These are phyloP conservation scores for Caenorhabditis doughertyi DNA, from an alignment of 2,888 invertebrate genomes.

Conservation along the genomic window DNA sequence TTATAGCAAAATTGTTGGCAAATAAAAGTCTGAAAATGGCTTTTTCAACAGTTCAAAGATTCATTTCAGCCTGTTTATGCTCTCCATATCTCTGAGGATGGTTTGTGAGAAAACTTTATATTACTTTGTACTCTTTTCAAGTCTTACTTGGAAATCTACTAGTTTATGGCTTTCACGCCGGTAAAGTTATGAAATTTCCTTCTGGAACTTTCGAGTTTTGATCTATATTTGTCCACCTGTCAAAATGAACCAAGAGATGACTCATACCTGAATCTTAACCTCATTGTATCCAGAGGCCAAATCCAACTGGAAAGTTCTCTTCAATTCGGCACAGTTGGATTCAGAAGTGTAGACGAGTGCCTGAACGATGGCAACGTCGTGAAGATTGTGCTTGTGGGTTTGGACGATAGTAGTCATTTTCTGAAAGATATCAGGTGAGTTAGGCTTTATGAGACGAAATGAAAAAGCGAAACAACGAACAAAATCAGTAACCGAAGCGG, in stretches of 20 bases:
- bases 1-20: neutral
- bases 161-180: no score
- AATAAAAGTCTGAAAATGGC: neutral
- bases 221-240: neutral
- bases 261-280: conserved; percentile 43
- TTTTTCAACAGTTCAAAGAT: no score
- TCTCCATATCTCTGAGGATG: no score
- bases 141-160: no score
- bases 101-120: no score
- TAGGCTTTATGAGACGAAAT: neutral
- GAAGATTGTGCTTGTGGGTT: conserved; percentile 52
- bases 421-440: neutral
- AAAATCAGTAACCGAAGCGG: neutral
- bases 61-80: no score
- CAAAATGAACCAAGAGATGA: neutral
- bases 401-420: conserved; percentile 24
- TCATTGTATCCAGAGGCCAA: conserved; percentile 52
- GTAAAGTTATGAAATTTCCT: no score
- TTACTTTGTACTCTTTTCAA: no score
- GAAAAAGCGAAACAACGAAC: neutral
- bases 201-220: neutral
- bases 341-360: conserved; percentile 52
- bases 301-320: conserved; percentile 47
- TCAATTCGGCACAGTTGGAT: conserved; percentile 56
- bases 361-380: conserved; percentile 49